A percentile compares a stretch with the other conserved stretches of the same genome.
Evolutionary conservation across 2,888 invertebrate species (phyloP).

Genomic region (Andrena bucephala): DNA sequence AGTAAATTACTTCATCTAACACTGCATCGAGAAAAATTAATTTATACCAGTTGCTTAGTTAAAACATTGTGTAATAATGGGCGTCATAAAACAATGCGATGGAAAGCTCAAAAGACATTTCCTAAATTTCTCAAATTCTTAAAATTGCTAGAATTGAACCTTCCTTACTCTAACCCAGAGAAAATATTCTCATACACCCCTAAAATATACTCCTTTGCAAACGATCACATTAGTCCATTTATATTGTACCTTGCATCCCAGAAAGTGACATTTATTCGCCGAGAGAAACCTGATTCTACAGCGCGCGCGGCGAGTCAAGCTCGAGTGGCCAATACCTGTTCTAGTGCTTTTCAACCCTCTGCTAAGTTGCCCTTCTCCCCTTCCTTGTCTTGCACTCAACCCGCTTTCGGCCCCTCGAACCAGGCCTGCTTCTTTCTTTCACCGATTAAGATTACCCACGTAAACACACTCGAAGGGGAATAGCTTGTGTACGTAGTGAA

Average conservation of each 20-base stretch:
- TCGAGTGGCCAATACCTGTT: conserved; percentile 70
- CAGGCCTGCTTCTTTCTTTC: conserved; percentile 53
- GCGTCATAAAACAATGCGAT: too few relatives aligned
- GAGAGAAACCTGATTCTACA: conserved; percentile 29
- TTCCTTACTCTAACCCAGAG: not conserved
- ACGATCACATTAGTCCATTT: not conserved
- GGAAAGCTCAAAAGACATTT: too few relatives aligned
- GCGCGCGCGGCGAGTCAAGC: conserved; percentile 56
- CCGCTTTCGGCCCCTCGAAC: conserved; percentile 58
- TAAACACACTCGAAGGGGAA: conserved; percentile 76
- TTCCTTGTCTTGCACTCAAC: conserved; percentile 64
- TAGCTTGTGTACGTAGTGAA: conserved; percentile 62
- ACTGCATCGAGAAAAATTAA: too few relatives aligned
- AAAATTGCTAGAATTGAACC: too few relatives aligned
- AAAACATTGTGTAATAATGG: too few relatives aligned
- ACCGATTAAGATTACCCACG: conserved; percentile 82
- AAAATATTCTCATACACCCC: not conserved
- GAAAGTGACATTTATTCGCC: conserved; percentile 34
- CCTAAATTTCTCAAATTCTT: too few relatives aligned
- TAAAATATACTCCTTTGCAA: not conserved
- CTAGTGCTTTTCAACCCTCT: conserved; percentile 67
- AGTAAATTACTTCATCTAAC: too few relatives aligned
- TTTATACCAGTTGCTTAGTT: too few relatives aligned
- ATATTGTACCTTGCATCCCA: not conserved
- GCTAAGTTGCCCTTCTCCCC: conserved; percentile 36